Percentiles rank a stretch among this genome's conserved stretches.
These are phyloP conservation scores for Phragmatobia fuliginosa DNA, from an alignment of 2,888 invertebrate species.

Conservation along the genomic window DNA sequence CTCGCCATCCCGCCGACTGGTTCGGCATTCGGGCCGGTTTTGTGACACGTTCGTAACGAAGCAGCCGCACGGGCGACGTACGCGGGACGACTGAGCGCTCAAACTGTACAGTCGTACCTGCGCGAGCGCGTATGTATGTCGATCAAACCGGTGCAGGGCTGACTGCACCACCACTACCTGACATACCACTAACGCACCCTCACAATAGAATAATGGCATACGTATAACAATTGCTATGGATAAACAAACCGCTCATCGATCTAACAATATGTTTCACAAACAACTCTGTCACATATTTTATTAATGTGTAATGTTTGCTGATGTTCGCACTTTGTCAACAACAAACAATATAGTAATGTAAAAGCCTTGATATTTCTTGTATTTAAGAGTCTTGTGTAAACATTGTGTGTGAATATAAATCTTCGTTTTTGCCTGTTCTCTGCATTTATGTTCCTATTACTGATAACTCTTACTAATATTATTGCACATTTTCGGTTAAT, in stretches of 20 bases:
- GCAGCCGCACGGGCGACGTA: conserved; percentile 65
- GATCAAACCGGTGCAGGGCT: conserved; percentile 71
- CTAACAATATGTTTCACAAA: conserved; percentile 40
- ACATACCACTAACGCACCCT: conserved; percentile 54
- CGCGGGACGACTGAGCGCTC: conserved; percentile 68
- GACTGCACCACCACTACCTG: conserved; percentile 45
- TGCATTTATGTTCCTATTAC: not conserved
- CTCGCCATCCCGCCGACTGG: conserved; percentile 81
- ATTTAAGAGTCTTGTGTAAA: not conserved
- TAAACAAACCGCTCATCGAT: conserved; percentile 40
- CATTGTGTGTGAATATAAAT: not conserved
- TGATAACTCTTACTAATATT: not conserved
- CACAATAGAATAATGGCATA: conserved; percentile 63
- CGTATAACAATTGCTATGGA: conserved; percentile 35
- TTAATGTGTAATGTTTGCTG: conserved; percentile 12
- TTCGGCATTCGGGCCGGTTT: conserved; percentile 75
- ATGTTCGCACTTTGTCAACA: conserved; percentile 4
- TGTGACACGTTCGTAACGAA: conserved; percentile 48
- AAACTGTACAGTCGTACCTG: conserved; percentile 57
- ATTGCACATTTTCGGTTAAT: not conserved
- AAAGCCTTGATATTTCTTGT: not conserved
- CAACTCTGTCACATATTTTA: conserved; percentile 28
- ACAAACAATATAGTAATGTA: not conserved
- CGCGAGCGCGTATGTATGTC: conserved; percentile 74
- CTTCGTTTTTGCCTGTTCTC: not conserved